Conservation (phyloP, 2,797 vertebrate genomes). For the Chromobotia macracanthus region DNA sequence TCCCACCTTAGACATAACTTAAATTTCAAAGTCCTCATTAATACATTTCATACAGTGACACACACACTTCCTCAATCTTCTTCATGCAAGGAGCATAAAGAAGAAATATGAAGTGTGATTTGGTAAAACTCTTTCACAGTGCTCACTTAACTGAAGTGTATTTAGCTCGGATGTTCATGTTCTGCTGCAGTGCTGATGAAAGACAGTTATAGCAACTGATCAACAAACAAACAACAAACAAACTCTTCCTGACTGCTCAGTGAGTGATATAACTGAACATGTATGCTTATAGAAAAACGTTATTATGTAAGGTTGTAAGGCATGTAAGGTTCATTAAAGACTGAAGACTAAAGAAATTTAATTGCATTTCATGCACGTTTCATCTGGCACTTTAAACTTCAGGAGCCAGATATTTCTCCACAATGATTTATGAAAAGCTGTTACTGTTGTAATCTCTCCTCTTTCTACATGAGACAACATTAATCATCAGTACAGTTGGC, state of each 20-base stretch:
- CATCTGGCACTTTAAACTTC: background rate
- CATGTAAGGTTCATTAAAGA: background rate
- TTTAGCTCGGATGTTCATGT: background rate
- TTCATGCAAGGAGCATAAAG: background rate
- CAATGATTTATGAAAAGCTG: conserved; percentile 25
- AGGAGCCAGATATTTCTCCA: background rate
- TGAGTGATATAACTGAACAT: background rate
- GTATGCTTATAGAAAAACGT: background rate
- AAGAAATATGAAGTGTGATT: conserved; percentile 14
- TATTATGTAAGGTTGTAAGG: conserved; percentile 3
- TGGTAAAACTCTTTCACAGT: background rate
- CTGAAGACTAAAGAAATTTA: background rate
- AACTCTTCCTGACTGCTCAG: background rate
- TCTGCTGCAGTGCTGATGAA: background rate
- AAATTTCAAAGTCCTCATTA: background rate
- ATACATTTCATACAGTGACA: background rate
- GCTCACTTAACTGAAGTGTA: background rate
- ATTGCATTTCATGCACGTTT: background rate
- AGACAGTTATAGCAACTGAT: conserved; percentile 28
- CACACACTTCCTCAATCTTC: too few species aligned
- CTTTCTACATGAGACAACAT: background rate
- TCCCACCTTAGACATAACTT: background rate
- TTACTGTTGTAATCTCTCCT: conserved; percentile 4
- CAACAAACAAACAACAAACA: conserved; percentile 36
- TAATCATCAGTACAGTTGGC: conserved; percentile 21